Evolutionary conservation across 1,140 invertebrate genomes (phyloP), one percentile per base, ranked within the genome.

Genomic region (Leptonema lineaticorne): DNA sequence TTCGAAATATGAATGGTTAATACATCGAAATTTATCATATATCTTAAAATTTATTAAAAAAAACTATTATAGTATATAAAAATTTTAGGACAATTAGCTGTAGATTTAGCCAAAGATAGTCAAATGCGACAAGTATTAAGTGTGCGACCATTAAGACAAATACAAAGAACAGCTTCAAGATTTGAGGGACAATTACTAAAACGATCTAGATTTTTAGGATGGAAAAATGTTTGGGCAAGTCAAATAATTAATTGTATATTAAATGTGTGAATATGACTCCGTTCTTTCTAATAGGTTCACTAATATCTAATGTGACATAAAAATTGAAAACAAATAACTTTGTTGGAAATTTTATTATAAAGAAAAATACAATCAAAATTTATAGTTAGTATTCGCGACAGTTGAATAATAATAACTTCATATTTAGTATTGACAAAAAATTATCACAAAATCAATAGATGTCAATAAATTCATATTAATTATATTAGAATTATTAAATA

Each of bases 51-150:
- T 22, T 8, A 16, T 58, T 24, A 22, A 8, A 62, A 24, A 62
- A 16, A 62, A 33, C 30, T 30, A 26, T 62, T 20, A 62, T 29
- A 24, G 24, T 29, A 24, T 11, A 16, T 5, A 9, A n/a, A 8
- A n/a, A 26, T 59, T 67, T 73, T 69, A 89, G 88, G 86, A 60
- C 86, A 89, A 76, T 77, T 82, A 59, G 86, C 88, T 8, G 77
- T 84, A 72, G 86, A 89, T 64, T 74, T 90, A 68, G 84, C 88
- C 3, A 79, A 79, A 65, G 85, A 85, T 69, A 75, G 78, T 20
- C 85, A 87, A 69, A 89, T 89, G 84, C 84, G 85, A 56, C 88
- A 90, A 74, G 81, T 90, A 5, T 74, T 90, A n/a, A 84, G 82
- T 75, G 87, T 90, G 3, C 75, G 85, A 56, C 87, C 88, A 8